Base-by-base conservation (phyloP, 2,888 invertebrate species). In the Galerucella nymphaeae region DNA sequence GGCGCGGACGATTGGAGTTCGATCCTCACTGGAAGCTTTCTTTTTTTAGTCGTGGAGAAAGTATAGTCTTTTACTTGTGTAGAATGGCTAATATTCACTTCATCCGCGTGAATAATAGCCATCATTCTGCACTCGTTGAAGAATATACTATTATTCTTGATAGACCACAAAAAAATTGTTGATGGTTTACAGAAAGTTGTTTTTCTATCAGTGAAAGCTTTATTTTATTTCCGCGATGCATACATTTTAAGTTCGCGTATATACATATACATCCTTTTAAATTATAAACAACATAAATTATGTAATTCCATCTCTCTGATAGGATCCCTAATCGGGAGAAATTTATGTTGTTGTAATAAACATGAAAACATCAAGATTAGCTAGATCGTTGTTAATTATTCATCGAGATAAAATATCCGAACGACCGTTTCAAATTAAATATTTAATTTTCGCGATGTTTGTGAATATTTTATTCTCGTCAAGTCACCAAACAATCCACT, bases 281-380 rank as follows among this genome's bases (percentile, higher is more conserved):
- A 18, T 53, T 53, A 53, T 53, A 16, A 53, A 53, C 53, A 53
- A 53, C 53, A 53, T 53, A 53, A 53, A 53, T 53, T 53, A 53
- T 53, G 53, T 18, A 53, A 53, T 53, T 53, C 18, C 53, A 53
- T 53, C 53, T 53, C 53, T 42, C 61, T 42, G 42, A 62, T 62
- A 42, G 16, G 38, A 62, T 62, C 61, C 38, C 16, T 18, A 62
- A 62, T 62, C 38, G 11, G n/a, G 18, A 16, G 18, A 62, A 42
- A 62, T 62, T 38, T 62, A 62, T 62, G 61, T 62, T 38, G 41
- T 38, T 14, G 61, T 62, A 62, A 62, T 62, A 62, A 62, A 62
- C 61, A 62, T 62, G 42, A 62, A 62, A 41, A 62, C 18, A 62
- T 62, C 61, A 42, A 62, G 61, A 62, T 62, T 62, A 62, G 61